Conservation (phyloP, 2,888 invertebrate genomes). For the Bugula neritina region DNA sequence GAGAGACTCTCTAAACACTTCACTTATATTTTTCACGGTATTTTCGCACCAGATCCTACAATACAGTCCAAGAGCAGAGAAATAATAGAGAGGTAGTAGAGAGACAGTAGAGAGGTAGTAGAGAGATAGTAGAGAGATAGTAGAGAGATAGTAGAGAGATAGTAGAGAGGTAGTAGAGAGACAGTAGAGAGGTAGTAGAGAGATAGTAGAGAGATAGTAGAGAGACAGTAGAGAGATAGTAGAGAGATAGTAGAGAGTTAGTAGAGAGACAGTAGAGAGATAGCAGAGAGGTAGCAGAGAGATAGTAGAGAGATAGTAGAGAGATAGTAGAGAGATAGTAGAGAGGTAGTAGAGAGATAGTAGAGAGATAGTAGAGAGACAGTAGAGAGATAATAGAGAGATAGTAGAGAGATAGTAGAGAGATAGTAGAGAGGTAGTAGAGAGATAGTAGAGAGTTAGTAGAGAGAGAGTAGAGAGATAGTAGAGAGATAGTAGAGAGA, state of each 20-base stretch:
- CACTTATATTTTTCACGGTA: background rate
- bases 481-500: background rate
- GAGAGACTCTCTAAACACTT: background rate
- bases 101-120: too few species aligned
- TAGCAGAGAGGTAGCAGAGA: too few species aligned
- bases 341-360: background rate
- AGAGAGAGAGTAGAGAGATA: background rate
- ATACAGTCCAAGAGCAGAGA: background rate
- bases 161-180: too few species aligned
- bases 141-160: too few species aligned
- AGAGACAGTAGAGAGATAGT: too few species aligned
- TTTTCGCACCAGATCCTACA: background rate
- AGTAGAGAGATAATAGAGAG: background rate
- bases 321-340: too few species aligned
- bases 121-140: too few species aligned
- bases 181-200: too few species aligned
- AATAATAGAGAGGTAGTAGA: background rate
- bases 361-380: background rate
- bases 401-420: background rate
- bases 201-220: too few species aligned
- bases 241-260: too few species aligned
- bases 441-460: background rate
- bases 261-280: too few species aligned
- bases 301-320: too few species aligned
- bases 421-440: conserved; percentile 6